Conservation (phyloP, 2,797 vertebrate genomes). For the Glossophaga mutica region DNA sequence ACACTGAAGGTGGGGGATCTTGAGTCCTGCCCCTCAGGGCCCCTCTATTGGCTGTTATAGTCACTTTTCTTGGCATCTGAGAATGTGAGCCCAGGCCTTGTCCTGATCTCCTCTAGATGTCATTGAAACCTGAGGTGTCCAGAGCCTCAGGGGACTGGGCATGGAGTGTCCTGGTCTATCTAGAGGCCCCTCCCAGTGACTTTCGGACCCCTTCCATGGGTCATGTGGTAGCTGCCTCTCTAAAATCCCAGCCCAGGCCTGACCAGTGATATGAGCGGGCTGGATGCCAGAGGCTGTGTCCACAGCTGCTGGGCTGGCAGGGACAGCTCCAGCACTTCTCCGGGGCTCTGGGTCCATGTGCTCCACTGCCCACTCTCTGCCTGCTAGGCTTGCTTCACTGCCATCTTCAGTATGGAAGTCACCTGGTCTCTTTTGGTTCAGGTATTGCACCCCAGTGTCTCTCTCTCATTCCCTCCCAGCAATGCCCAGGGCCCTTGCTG, state of each 20-base stretch:
- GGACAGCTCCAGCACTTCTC: neutral
- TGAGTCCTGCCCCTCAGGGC: accelerated
- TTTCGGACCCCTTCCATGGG: constrained; percentile 17
- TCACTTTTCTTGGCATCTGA: neutral
- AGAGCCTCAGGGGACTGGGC: constrained; percentile 4
- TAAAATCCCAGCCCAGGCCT: constrained; percentile 7
- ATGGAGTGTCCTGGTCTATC: constrained; percentile 6
- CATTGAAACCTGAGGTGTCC: constrained; percentile 54
- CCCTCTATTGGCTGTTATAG: neutral
- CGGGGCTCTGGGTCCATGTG: neutral
- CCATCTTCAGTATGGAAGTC: neutral
- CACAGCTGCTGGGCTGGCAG: neutral
- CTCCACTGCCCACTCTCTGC: neutral
- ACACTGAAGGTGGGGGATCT: too few species aligned
- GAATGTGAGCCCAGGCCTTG: neutral
- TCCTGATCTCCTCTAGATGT: constrained; percentile 29
- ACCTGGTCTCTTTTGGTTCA: neutral
- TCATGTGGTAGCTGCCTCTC: constrained; percentile 9
- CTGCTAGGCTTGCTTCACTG: neutral
- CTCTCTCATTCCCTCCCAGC: neutral
- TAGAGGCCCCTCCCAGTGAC: constrained; percentile 37
- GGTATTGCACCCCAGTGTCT: neutral
- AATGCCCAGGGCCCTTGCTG: neutral
- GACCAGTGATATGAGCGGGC: neutral
- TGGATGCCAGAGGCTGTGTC: neutral